These are phyloP conservation scores for Poecile atricapillus DNA, from an alignment of 2,113 vertebrate species.

Conservation along the genomic window DNA sequence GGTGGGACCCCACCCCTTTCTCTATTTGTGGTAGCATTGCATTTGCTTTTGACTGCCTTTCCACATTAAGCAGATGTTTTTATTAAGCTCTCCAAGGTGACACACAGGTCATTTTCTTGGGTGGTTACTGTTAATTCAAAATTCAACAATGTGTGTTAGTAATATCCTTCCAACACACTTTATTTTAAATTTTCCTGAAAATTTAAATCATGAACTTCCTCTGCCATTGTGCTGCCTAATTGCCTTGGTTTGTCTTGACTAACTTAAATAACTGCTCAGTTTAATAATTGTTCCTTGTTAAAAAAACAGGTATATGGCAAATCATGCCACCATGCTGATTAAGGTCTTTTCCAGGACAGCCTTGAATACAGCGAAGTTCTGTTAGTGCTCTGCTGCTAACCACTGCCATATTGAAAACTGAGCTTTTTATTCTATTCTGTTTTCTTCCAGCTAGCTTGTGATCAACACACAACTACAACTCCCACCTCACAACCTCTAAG, in stretches of 20 bases:
- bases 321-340: background rate
- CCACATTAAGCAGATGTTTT: constrained; percentile 48
- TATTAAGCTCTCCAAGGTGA: constrained; percentile 45
- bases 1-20: background rate
- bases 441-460: background rate
- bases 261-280: background rate
- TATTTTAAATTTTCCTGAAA: constrained; percentile 53
- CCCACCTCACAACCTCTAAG: background rate
- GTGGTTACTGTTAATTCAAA: constrained; percentile 59
- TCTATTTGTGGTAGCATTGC: background rate
- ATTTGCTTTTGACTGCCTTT: constrained; percentile 21
- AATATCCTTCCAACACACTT: constrained; percentile 61
- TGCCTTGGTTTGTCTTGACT: constrained; percentile 28
- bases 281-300: background rate
- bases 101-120: constrained; percentile 51
- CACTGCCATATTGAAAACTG: background rate
- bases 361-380: background rate
- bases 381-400: background rate
- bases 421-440: background rate
- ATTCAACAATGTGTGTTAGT: constrained; percentile 51
- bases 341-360: background rate
- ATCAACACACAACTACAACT: background rate
- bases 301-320: background rate
- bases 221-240: constrained; percentile 52
- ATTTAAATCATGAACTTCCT: constrained; percentile 47